Conservation (phyloP, 2,113 vertebrate genomes). For the Genyomyrus donnyi region DNA sequence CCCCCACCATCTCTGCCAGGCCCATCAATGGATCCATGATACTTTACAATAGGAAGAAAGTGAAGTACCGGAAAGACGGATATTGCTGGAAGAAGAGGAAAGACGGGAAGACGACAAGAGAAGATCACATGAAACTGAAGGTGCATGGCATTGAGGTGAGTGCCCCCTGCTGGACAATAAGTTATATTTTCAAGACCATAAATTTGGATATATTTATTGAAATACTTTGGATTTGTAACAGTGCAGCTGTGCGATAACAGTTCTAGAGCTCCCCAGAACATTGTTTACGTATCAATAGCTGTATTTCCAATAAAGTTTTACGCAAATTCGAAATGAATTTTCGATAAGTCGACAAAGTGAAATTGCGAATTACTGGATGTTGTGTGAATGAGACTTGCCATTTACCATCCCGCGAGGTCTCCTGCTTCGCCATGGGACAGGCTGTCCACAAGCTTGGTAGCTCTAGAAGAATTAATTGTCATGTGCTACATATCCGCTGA, state of each 20-base stretch:
- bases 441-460: background rate
- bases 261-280: background rate
- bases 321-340: background rate
- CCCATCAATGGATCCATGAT: slow-evolving; percentile 83
- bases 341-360: background rate
- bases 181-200: background rate
- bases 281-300: background rate
- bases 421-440: background rate
- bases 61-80: slow-evolving; percentile 83
- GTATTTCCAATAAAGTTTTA: background rate
- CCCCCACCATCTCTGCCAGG: slow-evolving; percentile 42
- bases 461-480: background rate
- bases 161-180: background rate
- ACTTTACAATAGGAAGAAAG: slow-evolving; percentile 85
- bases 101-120: slow-evolving; percentile 82
- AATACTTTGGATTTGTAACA: background rate
- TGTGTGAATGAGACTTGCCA: background rate
- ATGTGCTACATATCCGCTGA: background rate
- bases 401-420: background rate
- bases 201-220: background rate
- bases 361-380: background rate
- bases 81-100: slow-evolving; percentile 88
- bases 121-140: slow-evolving; percentile 91
- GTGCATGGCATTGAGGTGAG: slow-evolving; percentile 84
- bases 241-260: background rate